Base-by-base conservation (phyloP, 2,888 invertebrate species). In the Macropis europaea region DNA sequence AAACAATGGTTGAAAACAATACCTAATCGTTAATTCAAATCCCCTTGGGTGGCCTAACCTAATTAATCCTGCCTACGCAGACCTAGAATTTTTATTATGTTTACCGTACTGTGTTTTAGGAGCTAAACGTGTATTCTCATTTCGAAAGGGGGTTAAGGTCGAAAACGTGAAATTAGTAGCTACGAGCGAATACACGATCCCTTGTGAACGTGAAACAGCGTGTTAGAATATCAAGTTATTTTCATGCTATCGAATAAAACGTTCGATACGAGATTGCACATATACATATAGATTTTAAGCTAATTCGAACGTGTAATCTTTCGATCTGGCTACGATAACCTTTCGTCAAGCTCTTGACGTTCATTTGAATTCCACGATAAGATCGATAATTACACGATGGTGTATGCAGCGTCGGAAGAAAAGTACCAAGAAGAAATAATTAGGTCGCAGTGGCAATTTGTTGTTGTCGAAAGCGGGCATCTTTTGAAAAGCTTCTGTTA, bases 81-180 rank as follows among this genome's bases (percentile, higher is more conserved):
- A 15, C 56, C 13, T 32, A 43, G 17, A 34, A 36, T 61, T 68
- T 66, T 56, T 60, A 66, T 66, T 42, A 48, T 17, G 36, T 56
- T 73, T 52, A 61, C 38, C 32, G 30, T 19, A 19, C 30, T 7
- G 5, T n/a, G 60, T 48, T 56, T 60, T 26, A 50, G 42, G 56
- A 32, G 34, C 4, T 26, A 53, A 22, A 17, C 61, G 48, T 42
- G 40, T 19, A 52, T n/a, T 9, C 30, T 32, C 53, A 28, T 48
- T 40, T 17, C 28, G 38, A 54, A 82, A 81, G 32, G 28, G 40
- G 82, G 79, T 82, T 76, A 82, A 79, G 82, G 82, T 66, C 73
- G 61, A 69, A 74, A 69, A 67, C 34, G 59, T 42, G 32, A 77
- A 79, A 52, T 53, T 62, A 57, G n/a, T 30, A 30, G 42, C 11